Evolutionary conservation across 2,797 vertebrate genomes (phyloP).

Genomic region (Falco peregrinus): DNA sequence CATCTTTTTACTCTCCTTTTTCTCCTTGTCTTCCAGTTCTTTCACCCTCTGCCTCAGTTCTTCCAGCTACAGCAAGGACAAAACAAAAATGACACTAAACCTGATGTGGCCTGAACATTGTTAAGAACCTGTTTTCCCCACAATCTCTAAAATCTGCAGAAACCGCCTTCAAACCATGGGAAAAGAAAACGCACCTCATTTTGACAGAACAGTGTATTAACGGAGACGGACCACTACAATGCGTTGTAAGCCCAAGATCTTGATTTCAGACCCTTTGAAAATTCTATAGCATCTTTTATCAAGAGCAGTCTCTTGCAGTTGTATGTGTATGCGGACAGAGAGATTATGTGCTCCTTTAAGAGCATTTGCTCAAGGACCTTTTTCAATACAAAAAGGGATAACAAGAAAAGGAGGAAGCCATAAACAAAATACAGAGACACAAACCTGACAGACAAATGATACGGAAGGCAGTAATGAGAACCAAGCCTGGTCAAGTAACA

Average conservation of each 20-base stretch:
- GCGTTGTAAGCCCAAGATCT: background rate
- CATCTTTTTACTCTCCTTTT: slow-evolving; percentile 97
- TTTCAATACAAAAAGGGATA: background rate
- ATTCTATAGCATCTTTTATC: background rate
- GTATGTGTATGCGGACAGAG: background rate
- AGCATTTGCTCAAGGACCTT: background rate
- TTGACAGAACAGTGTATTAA: background rate
- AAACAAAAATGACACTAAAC: background rate
- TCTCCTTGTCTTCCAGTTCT: slow-evolving; percentile 94
- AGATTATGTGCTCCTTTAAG: background rate
- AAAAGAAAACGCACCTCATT: background rate
- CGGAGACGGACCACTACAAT: background rate
- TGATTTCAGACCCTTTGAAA: background rate
- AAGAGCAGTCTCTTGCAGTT: background rate
- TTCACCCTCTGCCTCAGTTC: slow-evolving; percentile 91
- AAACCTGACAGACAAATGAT: background rate
- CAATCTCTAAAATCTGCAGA: background rate
- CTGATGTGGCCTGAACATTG: background rate
- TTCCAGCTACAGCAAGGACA: slow-evolving; percentile 81
- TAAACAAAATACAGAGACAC: background rate
- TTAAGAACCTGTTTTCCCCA: background rate
- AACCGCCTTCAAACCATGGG: background rate
- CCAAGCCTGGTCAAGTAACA: background rate
- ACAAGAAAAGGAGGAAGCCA: background rate
- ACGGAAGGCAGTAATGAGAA: background rate